Evolutionary conservation across 1,140 invertebrate species (phyloP).

Genomic region (Zaprionus ornatus): DNA sequence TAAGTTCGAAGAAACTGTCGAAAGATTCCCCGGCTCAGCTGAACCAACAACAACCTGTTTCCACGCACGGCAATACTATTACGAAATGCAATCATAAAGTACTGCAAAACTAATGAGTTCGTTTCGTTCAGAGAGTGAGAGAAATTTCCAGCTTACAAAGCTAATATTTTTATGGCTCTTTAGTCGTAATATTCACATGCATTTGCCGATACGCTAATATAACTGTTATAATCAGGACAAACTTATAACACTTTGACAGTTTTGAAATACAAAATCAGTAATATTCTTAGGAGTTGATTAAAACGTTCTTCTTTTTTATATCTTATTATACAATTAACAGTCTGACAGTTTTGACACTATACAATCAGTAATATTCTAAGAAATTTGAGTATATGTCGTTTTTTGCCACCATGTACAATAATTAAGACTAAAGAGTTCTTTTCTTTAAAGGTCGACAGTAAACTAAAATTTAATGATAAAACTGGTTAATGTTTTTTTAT

Average conservation of each 20-base stretch:
- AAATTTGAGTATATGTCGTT: too few species aligned
- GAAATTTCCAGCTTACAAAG: not conserved
- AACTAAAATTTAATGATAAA: not conserved
- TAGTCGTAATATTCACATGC: not conserved
- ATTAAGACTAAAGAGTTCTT: not conserved
- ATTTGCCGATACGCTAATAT: not conserved
- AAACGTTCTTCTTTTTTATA: too few species aligned
- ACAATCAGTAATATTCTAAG: too few species aligned
- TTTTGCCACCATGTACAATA: too few species aligned
- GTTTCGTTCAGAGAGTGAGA: not conserved
- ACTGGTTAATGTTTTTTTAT: not conserved
- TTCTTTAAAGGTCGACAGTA: not conserved
- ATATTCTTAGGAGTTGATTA: not conserved
- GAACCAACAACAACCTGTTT: slow-evolving; percentile 15
- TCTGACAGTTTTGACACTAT: too few species aligned
- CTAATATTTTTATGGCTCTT: not conserved
- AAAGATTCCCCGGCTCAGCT: slow-evolving; percentile 12
- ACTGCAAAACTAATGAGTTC: slow-evolving; percentile 18
- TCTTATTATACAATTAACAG: too few species aligned
- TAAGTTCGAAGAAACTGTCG: slow-evolving; percentile 15
- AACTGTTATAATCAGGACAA: not conserved
- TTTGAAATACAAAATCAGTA: not conserved
- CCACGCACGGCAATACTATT: slow-evolving; percentile 16
- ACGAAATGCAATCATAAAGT: slow-evolving; percentile 17
- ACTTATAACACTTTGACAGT: not conserved